Evolutionary conservation across 2,113 vertebrate species (phyloP).

Genomic region (Chinchilla lanigera): DNA sequence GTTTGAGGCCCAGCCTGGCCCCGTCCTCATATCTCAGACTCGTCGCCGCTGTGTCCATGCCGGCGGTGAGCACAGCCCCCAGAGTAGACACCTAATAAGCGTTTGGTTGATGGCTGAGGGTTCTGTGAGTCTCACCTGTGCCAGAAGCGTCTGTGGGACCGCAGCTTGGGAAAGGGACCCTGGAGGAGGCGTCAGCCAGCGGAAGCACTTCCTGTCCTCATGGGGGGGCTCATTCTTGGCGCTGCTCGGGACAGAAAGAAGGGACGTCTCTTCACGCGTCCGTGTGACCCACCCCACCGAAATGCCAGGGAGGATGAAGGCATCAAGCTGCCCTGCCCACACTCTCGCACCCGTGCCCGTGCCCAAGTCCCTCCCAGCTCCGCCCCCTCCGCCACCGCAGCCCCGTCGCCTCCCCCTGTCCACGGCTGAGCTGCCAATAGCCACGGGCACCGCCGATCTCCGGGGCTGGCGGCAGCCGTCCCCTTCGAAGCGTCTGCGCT

Average conservation of each 20-base stretch:
- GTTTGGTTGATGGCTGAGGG: no score
- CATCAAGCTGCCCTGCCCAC: neutral
- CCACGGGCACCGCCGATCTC: neutral
- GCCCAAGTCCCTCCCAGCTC: neutral
- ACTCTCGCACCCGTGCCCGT: neutral
- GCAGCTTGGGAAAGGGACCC: neutral
- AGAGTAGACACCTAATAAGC: neutral
- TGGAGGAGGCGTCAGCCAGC: neutral
- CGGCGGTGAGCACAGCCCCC: rapidly evolving
- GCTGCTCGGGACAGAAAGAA: neutral
- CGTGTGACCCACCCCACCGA: neutral
- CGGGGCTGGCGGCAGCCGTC: neutral
- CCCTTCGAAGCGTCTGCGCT: neutral
- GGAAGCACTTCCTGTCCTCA: neutral
- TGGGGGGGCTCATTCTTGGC: neutral
- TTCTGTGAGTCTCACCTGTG: rapidly evolving
- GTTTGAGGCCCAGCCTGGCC: neutral
- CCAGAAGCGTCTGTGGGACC: neutral
- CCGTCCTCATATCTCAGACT: neutral
- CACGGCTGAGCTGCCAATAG: neutral
- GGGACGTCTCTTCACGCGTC: neutral
- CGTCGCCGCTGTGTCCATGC: neutral
- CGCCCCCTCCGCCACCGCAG: neutral
- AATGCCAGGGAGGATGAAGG: neutral
- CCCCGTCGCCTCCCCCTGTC: neutral